Evolutionary conservation across 2,797 vertebrate genomes (phyloP), one percentile per base, ranked within the genome.

Genomic region (Calcarius lapponicus): DNA sequence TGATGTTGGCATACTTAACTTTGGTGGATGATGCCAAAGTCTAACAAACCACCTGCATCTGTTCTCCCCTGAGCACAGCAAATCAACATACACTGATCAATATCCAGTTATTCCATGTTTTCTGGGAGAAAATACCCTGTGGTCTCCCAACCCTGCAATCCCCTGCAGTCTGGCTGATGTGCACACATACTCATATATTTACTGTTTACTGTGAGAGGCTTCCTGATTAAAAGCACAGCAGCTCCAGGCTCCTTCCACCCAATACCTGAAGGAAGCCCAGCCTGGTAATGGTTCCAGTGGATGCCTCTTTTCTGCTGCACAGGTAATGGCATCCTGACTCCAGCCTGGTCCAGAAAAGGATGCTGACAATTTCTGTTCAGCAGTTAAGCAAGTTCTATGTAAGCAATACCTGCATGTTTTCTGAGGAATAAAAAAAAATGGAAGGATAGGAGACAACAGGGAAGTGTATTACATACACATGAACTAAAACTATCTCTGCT

Each of bases 81-180:
- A 60, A 66, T 70, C 1, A 3, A 11, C 0, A 2, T 42, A 20
- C 1, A 0, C 32, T 3, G 0, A 15, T 17, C 17, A n/a, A n/a
- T n/a, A n/a, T n/a, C 12, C 0, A 0, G 32, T 76, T 86, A 65
- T 65, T 61, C 22, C 51, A 28, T 2, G 1, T 14, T 85, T 88
- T 80, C 47, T 58, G 22, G 47, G 11, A 82, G 43, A 29, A 85
- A 45, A 69, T 40, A 26, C 29, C 15, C n/a, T 75, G 53, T 64
- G 47, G 36, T 61, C 9, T 70, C 12, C 43, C 29, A 25, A 2
- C 28, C 9, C 13, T 80, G 73, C 20, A 34, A 71, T 20, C 26
- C 17, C 42, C 54, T 36, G 31, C 34, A n/a, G 11, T 56, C 16
- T 64, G 58, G 17, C 6, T 51, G n/a, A 25, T 31, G n/a, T 25